Conservation (phyloP, 2,113 vertebrate genomes). For the Cyanoderma ruficeps region DNA sequence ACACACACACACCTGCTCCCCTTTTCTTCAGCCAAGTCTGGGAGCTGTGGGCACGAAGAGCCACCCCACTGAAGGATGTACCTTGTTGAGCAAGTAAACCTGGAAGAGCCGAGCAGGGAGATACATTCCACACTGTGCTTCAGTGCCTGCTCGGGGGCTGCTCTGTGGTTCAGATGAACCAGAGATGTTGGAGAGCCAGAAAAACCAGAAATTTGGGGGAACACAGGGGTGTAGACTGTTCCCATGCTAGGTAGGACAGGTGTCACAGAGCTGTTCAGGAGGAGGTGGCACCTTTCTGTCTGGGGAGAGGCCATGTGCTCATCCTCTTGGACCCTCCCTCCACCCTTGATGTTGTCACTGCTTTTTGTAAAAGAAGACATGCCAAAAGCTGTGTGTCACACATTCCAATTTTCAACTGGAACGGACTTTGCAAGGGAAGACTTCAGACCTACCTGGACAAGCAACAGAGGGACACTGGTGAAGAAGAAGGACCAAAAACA, state of each 20-base stretch:
- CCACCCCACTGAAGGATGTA: background rate
- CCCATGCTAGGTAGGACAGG: background rate
- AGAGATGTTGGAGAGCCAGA: background rate
- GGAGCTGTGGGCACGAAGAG: accelerated
- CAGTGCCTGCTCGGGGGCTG: background rate
- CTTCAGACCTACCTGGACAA: background rate
- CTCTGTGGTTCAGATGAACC: background rate
- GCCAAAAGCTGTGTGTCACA: background rate
- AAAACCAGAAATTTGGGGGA: background rate
- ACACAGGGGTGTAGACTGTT: background rate
- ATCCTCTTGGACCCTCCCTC: background rate
- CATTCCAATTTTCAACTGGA: background rate
- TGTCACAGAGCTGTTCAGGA: background rate
- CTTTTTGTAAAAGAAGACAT: background rate
- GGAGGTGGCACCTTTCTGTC: background rate
- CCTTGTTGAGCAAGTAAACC: background rate
- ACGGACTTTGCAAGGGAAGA: background rate
- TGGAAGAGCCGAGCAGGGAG: background rate
- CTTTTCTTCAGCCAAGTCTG: background rate
- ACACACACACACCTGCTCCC: background rate
- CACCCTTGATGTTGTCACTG: background rate
- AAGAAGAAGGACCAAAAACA: background rate
- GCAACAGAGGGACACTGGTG: background rate
- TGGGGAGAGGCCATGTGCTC: accelerated
- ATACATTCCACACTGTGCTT: background rate